Percentiles rank a stretch among this genome's conserved stretches.
Evolutionary conservation across 2,797 vertebrate species (phyloP).

Genomic region (Alauda arvensis): DNA sequence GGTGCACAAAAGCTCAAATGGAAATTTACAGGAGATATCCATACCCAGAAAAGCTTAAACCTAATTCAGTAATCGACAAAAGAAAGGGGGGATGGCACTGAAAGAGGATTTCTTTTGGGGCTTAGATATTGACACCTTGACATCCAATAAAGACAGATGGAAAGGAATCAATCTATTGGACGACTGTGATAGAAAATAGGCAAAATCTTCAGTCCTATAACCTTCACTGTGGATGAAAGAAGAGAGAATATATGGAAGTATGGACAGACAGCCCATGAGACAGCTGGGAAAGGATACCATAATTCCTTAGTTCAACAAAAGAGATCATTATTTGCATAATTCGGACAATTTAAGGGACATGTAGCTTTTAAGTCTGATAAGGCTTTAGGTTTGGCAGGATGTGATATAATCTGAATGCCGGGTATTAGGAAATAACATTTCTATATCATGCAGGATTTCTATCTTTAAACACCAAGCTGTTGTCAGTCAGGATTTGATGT

Average conservation of each 20-base stretch:
- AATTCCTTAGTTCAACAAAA: neutral
- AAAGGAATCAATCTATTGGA: neutral
- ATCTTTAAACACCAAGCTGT: neutral
- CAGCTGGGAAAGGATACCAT: neutral
- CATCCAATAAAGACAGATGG: neutral
- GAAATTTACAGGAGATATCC: neutral
- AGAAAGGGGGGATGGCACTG: neutral
- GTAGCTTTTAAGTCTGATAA: neutral
- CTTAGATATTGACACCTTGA: neutral
- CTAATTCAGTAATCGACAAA: neutral
- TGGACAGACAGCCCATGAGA: neutral
- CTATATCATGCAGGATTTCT: neutral
- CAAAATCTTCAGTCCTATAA: neutral
- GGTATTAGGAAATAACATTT: neutral
- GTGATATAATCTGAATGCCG: neutral
- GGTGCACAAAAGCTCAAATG: neutral
- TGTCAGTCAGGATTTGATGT: neutral
- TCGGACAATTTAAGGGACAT: too few species aligned
- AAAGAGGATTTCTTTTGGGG: neutral
- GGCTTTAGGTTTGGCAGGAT: neutral
- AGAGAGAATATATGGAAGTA: neutral
- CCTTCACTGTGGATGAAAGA: neutral
- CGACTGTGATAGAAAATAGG: neutral
- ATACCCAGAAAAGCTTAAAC: neutral
- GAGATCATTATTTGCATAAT: neutral